Evolutionary conservation across 2,888 invertebrate species (phyloP), one percentile per base, ranked within the genome.

Genomic region (Cremastobaeus sp.): DNA sequence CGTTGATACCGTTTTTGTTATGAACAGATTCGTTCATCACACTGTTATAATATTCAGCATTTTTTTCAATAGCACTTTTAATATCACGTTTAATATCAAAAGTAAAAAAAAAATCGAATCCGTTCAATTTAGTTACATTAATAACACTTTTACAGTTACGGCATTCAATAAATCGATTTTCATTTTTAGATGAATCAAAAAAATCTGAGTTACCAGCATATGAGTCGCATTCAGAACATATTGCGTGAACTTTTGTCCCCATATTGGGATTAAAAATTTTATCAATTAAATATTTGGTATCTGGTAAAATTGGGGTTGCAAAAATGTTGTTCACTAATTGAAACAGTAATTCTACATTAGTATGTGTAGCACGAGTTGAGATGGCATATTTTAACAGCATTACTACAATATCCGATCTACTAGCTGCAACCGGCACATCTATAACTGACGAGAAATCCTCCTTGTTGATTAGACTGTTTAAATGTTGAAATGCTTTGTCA

Each of bases 41-140:
- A 14, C 15, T 1, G 1, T 45, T 28, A 15, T 45, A 45, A 28
- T 4, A 28, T 1, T 6, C 1, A 3, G 14, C 15, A 15, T 45
- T 45, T 28, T 28, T 25, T 45, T 45, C 45, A 6, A 45, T 14
- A 1, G 28, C 25, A 15, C 9, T 28, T 14, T 28, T 4, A 28
- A 45, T 45, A 11, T 45, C 45, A 1, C 8, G 15, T 9, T 3
- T 9, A 28, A 28, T 1, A 15, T 45, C 15, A 28, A 28, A 54
- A 11, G 54, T 54, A 12, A 54, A 9, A 25, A 39, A 54, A 39
- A 39, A 37, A 0, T 25, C 52, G 2, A 18, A 11, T 28, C 30
- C 39, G 15, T 52, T 12, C 6, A 41, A 28, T 3, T n/a, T 5
- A 11, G 25, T 28, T 6, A 28, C 11, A 15, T 54, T n/a, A 12